Evolutionary conservation across 2,888 invertebrate species (phyloP).

Genomic region (Keiferia lycopersicella): DNA sequence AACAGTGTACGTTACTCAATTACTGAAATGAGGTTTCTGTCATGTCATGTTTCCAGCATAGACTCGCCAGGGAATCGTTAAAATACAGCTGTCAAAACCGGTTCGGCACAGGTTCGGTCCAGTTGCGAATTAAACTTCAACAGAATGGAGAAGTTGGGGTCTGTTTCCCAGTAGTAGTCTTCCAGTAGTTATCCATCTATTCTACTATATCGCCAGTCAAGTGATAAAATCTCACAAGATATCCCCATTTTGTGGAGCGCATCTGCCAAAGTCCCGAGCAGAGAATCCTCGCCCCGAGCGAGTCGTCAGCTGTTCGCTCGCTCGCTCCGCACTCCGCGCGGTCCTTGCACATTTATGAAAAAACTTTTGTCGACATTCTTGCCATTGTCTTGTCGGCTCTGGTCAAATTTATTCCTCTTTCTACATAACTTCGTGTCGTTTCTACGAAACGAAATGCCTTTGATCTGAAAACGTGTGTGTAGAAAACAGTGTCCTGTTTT

Average conservation of each 20-base stretch:
- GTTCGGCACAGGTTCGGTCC: conserved; percentile 9
- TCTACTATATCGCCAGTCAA: conserved; percentile 63
- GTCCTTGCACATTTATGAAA: conserved; percentile 77
- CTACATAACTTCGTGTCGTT: conserved; percentile 37
- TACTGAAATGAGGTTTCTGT: conserved; percentile 28
- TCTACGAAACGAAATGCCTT: conserved; percentile 30
- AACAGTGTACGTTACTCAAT: conserved; percentile 24
- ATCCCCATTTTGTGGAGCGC: conserved; percentile 72
- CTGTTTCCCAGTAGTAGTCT: conserved; percentile 18
- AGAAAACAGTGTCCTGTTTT: neutral
- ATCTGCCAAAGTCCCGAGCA: conserved; percentile 68
- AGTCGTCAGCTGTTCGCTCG: conserved; percentile 73
- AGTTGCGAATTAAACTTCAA: neutral
- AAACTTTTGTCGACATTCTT: conserved; percentile 72
- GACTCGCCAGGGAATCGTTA: conserved; percentile 27
- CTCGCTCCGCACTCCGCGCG: conserved; percentile 37
- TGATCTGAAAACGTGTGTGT: conserved; percentile 15
- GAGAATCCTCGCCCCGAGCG: conserved; percentile 51
- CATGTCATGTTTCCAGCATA: conserved; percentile 26
- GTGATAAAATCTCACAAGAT: conserved; percentile 69
- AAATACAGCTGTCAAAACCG: conserved; percentile 29
- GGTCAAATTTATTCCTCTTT: conserved; percentile 51
- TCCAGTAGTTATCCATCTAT: conserved; percentile 51
- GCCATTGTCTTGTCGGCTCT: conserved; percentile 61
- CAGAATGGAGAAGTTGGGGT: conserved; percentile 13